A percentile compares a stretch with the other conserved stretches of the same genome.
phyloP scores from a whole-genome alignment of 2,113 vertebrate genomes.

The Micronisus gabar region DNA sequence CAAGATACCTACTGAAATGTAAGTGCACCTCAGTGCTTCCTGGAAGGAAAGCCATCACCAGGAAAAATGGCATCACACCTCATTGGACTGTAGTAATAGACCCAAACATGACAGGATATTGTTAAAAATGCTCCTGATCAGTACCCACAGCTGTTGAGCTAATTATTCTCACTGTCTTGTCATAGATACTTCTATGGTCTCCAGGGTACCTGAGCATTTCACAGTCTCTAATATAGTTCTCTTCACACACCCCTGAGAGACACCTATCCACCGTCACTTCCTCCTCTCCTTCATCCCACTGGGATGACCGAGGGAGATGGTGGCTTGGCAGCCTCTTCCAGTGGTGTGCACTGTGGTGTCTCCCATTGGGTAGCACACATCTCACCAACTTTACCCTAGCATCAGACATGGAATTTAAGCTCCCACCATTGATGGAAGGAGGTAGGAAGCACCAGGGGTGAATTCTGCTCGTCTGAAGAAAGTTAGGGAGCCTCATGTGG shows the following conservation, averaged over 20 bases:
- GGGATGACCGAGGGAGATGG: neutral
- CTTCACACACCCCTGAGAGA: neutral
- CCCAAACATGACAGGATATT: slow-evolving; percentile 5
- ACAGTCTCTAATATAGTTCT: neutral
- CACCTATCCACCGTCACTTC: neutral
- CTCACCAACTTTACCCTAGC: neutral
- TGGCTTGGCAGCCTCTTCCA: neutral
- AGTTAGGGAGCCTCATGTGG: fast-evolving
- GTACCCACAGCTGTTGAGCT: slow-evolving; percentile 12
- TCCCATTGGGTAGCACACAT: neutral
- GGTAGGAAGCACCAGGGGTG: neutral
- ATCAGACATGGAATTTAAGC: neutral
- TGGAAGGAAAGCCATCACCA: neutral
- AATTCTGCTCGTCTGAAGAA: neutral
- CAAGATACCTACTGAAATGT: neutral
- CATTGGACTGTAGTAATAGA: slow-evolving; percentile 34
- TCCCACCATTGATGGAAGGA: neutral
- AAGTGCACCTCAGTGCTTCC: neutral
- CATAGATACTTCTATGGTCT: neutral
- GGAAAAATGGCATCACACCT: slow-evolving; percentile 22
- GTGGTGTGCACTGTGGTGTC: fast-evolving
- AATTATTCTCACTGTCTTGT: slow-evolving; percentile 36
- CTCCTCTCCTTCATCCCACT: neutral
- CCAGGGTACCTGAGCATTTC: neutral
- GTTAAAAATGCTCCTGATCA: slow-evolving; percentile 14